phyloP scores from a whole-genome alignment of 2,888 invertebrate genomes.

The Deroplatys truncata region DNA sequence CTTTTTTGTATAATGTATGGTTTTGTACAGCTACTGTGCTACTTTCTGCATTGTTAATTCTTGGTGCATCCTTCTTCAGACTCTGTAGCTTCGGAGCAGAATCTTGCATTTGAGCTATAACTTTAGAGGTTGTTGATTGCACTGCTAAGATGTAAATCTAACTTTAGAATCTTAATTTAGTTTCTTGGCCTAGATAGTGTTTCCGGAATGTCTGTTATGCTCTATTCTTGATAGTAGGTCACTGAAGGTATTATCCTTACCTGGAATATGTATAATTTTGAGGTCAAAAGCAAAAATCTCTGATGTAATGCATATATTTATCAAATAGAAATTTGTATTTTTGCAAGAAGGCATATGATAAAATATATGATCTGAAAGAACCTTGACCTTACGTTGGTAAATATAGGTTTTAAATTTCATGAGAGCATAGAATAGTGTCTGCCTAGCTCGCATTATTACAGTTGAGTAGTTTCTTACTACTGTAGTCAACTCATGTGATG shows the following conservation, averaged over 20 bases:
- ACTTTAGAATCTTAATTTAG: too few species aligned
- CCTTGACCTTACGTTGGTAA: background rate
- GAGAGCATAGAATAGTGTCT: background rate
- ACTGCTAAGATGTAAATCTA: too few species aligned
- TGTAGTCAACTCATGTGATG: background rate
- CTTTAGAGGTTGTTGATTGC: too few species aligned
- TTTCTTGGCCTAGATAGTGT: too few species aligned
- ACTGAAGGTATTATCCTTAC: background rate
- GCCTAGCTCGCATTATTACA: background rate
- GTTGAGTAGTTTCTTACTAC: background rate
- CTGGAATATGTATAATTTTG: background rate
- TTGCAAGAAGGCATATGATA: background rate
- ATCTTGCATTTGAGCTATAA: too few species aligned
- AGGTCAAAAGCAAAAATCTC: background rate
- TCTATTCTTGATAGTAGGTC: background rate
- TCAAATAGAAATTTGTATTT: background rate
- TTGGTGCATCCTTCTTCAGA: too few species aligned
- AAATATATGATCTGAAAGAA: background rate
- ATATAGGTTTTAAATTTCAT: background rate
- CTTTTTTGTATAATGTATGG: too few species aligned
- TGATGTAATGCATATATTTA: background rate
- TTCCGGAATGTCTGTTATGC: too few species aligned
- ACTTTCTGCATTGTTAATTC: too few species aligned
- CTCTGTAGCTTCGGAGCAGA: too few species aligned
- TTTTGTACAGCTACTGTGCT: too few species aligned